Evolutionary conservation across 2,888 invertebrate genomes (phyloP), one percentile per base, ranked within the genome.

Genomic region (Lumbricus terrestris): DNA sequence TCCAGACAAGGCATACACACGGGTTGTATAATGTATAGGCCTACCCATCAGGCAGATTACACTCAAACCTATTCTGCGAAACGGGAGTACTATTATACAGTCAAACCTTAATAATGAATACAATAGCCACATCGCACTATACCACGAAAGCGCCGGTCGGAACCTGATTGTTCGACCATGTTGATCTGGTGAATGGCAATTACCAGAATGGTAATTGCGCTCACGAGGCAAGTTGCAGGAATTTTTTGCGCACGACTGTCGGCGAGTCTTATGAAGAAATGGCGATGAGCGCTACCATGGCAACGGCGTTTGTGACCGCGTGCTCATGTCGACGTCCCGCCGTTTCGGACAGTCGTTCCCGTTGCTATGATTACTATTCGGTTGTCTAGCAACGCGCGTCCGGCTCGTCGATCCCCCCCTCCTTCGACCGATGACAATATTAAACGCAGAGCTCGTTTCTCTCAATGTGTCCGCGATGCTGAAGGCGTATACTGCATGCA

Each of bases 381-480:
- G 85, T 85, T 85, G 85, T 85, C 85, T 34, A 33, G 85, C 85
- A 85, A 85, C 85, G 85, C 34, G 85, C 11, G 29, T 69, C n/a
- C n/a, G n/a, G n/a, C 29, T 69, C 69, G 29, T 69, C 69, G n/a
- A n/a, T 69, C 69, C n/a, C 69, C n/a, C 69, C 69, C 69, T 40
- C 47, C 23, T 69, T n/a, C 69, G n/a, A 69, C 69, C 69, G 69
- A 69, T 69, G 69, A n/a, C 69, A 69, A 69, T 69, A 69, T 69
- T 69, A 69, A 69, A 69, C n/a, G 69, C 69, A 69, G n/a, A 69
- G 69, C 69, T 11, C 69, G 69, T n/a, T n/a, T 69, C 69, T n/a
- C n/a, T n/a, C n/a, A n/a, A n/a, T n/a, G 69, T n/a, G n/a, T 69
- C 69, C 29, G 69, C 69, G 69, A 69, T n/a, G 69, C 69, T 8